Percentiles rank a stretch among this genome's conserved stretches.
phyloP scores from a whole-genome alignment of 2,888 invertebrate genomes.

The Coleophora flavipennella region DNA sequence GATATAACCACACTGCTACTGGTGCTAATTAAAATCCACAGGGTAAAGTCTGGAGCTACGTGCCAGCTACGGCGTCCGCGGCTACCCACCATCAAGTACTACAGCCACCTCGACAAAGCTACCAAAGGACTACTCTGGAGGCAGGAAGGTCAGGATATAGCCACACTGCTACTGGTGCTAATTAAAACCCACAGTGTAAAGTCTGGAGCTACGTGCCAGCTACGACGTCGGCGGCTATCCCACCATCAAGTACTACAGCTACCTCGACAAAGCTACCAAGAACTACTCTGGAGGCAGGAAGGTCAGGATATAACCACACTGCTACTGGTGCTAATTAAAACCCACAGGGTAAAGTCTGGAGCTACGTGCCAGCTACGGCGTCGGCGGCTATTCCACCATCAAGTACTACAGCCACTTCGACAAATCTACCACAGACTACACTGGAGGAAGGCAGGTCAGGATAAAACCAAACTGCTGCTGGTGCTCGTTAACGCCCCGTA shows the following conservation, averaged over 20 bases:
- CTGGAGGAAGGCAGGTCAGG: constrained; percentile 81
- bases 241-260: constrained; percentile 88
- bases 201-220: constrained; percentile 75
- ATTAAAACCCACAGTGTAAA: too few relatives aligned
- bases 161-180: too few relatives aligned
- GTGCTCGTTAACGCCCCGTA: too few relatives aligned
- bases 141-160: constrained; percentile 74
- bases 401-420: constrained; percentile 89
- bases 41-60: too few relatives aligned
- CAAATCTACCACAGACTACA: constrained; percentile 78
- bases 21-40: too few relatives aligned
- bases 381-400: constrained; percentile 89
- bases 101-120: constrained; percentile 83
- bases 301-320: constrained; percentile 57
- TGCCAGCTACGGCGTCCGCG: constrained; percentile 78
- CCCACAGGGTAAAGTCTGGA: too few relatives aligned
- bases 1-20: too few relatives aligned
- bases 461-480: too few relatives aligned
- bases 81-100: constrained; percentile 92
- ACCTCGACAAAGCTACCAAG: constrained; percentile 78
- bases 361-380: constrained; percentile 79
- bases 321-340: too few relatives aligned
- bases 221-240: constrained; percentile 88
- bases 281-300: constrained; percentile 83
- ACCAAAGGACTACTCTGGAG: constrained; percentile 80